Percentiles rank a stretch among this genome's conserved stretches.
These are phyloP conservation scores for Andrena haemorrhoa DNA, from an alignment of 2,888 invertebrate genomes.

Conservation along the genomic window DNA sequence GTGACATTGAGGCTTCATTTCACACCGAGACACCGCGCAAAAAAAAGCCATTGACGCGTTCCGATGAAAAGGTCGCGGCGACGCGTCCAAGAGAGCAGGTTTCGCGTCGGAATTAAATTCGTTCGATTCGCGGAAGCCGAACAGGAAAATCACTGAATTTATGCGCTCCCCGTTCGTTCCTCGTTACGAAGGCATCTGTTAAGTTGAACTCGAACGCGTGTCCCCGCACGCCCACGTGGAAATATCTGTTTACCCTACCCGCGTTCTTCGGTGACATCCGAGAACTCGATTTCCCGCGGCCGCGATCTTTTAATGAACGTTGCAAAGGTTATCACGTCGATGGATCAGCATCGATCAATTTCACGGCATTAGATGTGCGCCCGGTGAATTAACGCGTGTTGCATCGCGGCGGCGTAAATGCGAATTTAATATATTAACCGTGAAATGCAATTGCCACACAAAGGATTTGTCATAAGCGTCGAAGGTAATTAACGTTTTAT, in stretches of 20 bases:
- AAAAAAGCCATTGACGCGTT: not conserved
- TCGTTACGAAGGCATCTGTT: not conserved
- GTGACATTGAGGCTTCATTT: not conserved
- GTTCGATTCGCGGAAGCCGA: not conserved
- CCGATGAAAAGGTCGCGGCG: not conserved
- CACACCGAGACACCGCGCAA: not conserved
- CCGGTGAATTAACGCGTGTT: not conserved
- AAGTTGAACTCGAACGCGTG: not conserved
- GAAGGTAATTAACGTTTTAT: constrained; percentile 12
- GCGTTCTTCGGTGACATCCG: not conserved
- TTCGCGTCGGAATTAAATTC: not conserved
- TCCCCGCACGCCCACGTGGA: not conserved
- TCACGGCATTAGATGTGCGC: not conserved
- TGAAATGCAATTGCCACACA: constrained; percentile 3
- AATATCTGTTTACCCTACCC: not conserved
- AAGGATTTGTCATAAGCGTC: not conserved
- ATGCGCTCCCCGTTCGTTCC: not conserved
- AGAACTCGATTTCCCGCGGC: not conserved
- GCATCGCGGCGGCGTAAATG: not conserved
- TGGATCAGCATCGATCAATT: constrained; percentile 32
- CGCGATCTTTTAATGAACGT: constrained; percentile 1
- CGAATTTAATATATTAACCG: constrained; percentile 32
- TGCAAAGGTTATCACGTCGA: not conserved
- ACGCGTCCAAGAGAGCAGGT: not conserved
- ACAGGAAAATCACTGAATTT: not conserved